A percentile compares a stretch with the other conserved stretches of the same genome.
phyloP scores from a whole-genome alignment of 2,888 invertebrate species.

The Acronicta leporina region DNA sequence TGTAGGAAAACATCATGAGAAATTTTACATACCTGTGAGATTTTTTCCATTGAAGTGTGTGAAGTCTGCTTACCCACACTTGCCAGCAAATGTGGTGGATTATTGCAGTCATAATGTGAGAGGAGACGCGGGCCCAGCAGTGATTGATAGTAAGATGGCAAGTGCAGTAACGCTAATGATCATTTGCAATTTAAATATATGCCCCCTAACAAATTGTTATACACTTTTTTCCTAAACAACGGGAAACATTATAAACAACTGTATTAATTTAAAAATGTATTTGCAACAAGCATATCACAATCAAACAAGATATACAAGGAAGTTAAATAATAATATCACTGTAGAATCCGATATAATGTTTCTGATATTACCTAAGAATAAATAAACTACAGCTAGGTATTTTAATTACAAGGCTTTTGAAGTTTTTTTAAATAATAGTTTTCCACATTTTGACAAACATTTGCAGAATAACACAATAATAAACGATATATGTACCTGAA shows the following conservation, averaged over 20 bases:
- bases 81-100: no score
- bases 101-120: no score
- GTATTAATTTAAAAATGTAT: conserved; percentile 68
- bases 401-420: conserved; percentile 34
- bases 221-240: not conserved
- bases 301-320: conserved; percentile 70
- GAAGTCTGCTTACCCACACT: no score
- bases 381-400: conserved; percentile 56
- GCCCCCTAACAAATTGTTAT: no score
- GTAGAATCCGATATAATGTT: conserved; percentile 81
- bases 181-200: no score
- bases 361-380: conserved; percentile 62
- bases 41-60: no score
- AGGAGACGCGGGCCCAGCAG: no score
- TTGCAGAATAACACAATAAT: conserved; percentile 1
- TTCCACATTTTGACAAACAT: conserved; percentile 20
- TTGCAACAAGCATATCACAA: conserved; percentile 74
- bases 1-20: no score
- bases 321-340: conserved; percentile 82
- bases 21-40: no score
- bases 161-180: no score
- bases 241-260: conserved; percentile 20
- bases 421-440: conserved; percentile 16
- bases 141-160: no score
- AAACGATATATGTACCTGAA: no score